Percentiles rank a stretch among this genome's conserved stretches.
Conservation (phyloP, 2,113 vertebrate species). For the Daphoenositta chrysoptera region DNA sequence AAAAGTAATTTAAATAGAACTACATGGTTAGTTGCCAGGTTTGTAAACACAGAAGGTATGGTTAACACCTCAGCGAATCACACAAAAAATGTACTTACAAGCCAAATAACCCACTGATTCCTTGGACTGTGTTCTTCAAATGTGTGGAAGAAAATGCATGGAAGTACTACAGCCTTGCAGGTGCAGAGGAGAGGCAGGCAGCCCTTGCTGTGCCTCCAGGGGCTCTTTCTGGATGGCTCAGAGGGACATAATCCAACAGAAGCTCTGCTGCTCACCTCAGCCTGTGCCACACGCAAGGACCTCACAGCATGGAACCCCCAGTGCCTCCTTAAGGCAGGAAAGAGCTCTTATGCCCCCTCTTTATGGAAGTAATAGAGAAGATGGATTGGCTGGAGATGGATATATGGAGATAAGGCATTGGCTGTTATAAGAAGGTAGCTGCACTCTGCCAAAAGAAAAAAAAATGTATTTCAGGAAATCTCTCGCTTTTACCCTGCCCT, state of each 20-base stretch:
- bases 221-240: background rate
- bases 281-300: background rate
- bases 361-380: background rate
- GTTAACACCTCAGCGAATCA: background rate
- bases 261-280: background rate
- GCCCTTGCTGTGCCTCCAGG: background rate
- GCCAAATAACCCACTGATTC: background rate
- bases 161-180: background rate
- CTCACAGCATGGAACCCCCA: background rate
- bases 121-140: background rate
- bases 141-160: rapidly evolving
- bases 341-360: background rate
- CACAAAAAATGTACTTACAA: background rate
- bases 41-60: background rate
- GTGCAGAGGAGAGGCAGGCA: background rate
- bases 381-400: background rate
- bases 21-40: background rate
- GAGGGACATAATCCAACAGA: background rate
- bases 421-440: background rate
- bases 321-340: background rate
- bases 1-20: background rate
- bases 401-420: background rate
- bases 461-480: background rate
- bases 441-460: background rate
- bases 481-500: background rate